A percentile compares a stretch with the other conserved stretches of the same genome.
Conservation (phyloP, 1,140 invertebrate species). For the Zaprionus nigranus region DNA sequence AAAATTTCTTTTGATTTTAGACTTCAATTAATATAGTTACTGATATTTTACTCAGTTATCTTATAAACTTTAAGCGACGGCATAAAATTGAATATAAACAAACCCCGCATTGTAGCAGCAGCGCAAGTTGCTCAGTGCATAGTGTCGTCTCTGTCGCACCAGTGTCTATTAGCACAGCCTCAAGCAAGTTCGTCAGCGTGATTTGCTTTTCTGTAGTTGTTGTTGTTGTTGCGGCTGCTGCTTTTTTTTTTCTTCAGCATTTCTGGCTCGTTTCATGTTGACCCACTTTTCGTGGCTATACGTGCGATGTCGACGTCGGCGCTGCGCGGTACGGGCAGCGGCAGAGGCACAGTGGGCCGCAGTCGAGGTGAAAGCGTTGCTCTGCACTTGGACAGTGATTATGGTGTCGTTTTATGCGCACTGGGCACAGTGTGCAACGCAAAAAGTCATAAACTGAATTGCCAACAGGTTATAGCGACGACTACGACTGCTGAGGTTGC, state of each 20-base stretch:
- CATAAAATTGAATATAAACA: constrained; percentile 32
- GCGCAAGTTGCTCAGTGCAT: constrained; percentile 41
- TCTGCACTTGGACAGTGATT: neutral
- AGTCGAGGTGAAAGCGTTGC: constrained; percentile 43
- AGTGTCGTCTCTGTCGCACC: constrained; percentile 46
- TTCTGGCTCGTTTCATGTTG: constrained; percentile 78
- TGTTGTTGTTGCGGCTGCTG: constrained; percentile 45
- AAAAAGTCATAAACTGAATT: constrained; percentile 80
- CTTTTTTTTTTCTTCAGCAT: constrained; percentile 55
- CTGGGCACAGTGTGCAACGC: constrained; percentile 53
- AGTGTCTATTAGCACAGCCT: constrained; percentile 28
- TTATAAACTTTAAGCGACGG: neutral
- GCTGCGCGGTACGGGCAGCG: constrained; percentile 24
- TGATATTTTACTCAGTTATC: neutral
- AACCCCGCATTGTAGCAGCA: constrained; percentile 37
- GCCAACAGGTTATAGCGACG: constrained; percentile 75
- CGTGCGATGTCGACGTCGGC: constrained; percentile 53
- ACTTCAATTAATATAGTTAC: neutral
- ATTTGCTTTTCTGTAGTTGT: constrained; percentile 64
- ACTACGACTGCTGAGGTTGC: constrained; percentile 48
- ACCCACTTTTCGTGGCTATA: constrained; percentile 76
- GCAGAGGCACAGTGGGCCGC: constrained; percentile 57
- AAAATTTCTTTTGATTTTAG: neutral
- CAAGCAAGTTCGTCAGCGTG: constrained; percentile 69
- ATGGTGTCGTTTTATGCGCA: neutral